A percentile compares a stretch with the other conserved stretches of the same genome.
phyloP scores from a whole-genome alignment of 1,140 invertebrate species.

The Araneus ventricosus region DNA sequence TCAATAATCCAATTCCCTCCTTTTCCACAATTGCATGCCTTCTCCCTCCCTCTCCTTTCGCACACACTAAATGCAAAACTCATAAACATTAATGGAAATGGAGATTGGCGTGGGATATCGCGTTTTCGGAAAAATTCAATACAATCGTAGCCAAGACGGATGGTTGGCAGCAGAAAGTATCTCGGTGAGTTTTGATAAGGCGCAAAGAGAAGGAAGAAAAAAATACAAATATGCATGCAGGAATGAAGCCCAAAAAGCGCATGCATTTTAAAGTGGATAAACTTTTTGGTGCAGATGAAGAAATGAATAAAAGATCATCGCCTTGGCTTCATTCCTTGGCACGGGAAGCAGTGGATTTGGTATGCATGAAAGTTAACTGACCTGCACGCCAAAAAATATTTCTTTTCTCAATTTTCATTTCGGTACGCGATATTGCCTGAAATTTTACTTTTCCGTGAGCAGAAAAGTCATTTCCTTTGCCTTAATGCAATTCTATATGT shows the following conservation, averaged over 20 bases:
- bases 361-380: conserved; percentile 73
- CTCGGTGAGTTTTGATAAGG: neutral
- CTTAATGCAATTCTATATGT: conserved; percentile 35
- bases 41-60: neutral
- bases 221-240: conserved; percentile 51
- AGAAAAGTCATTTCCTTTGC: conserved; percentile 48
- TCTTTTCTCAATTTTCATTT: conserved; percentile 71
- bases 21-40: neutral
- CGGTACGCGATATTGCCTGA: conserved; percentile 62
- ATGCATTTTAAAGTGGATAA: conserved; percentile 74
- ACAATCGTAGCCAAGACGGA: conserved; percentile 39
- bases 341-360: conserved; percentile 33
- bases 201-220: neutral
- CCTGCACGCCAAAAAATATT: conserved; percentile 59
- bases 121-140: conserved; percentile 11
- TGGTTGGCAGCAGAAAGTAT: neutral
- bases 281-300: conserved; percentile 71
- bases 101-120: conserved; percentile 15
- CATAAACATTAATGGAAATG: conserved; percentile 6
- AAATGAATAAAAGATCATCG: conserved; percentile 69
- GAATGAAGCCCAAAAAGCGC: conserved; percentile 52
- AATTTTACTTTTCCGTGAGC: conserved; percentile 6
- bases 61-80: conserved; percentile 13
- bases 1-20: neutral
- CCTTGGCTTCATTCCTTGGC: conserved; percentile 65